phyloP scores from a whole-genome alignment of 1,140 invertebrate species.

The Lerema accius region DNA sequence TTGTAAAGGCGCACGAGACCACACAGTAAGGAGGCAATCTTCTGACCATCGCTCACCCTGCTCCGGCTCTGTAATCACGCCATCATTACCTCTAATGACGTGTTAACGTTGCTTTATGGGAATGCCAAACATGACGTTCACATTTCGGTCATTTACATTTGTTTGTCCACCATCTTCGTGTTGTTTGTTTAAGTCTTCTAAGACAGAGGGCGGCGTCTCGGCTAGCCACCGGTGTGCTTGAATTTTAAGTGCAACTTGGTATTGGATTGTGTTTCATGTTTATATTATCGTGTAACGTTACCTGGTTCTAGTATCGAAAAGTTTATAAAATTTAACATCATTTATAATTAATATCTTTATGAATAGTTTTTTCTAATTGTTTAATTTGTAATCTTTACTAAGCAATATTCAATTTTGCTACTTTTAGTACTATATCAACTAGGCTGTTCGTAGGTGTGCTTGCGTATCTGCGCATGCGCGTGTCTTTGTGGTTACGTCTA shows the following conservation, averaged over 20 bases:
- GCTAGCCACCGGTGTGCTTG: slow-evolving; percentile 66
- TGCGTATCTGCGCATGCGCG: too few relatives aligned
- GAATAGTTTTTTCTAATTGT: too few relatives aligned
- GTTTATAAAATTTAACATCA: too few relatives aligned
- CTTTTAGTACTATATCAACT: too few relatives aligned
- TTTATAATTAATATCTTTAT: too few relatives aligned
- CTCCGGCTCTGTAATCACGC: slow-evolving; percentile 74
- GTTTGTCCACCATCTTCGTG: slow-evolving; percentile 78
- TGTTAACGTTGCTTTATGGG: slow-evolving; percentile 82
- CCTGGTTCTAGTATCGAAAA: slow-evolving; percentile 38
- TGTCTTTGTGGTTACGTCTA: too few relatives aligned
- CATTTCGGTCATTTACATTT: slow-evolving; percentile 82
- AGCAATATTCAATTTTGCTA: too few relatives aligned
- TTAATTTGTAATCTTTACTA: too few relatives aligned
- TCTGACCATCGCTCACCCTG: slow-evolving; percentile 64
- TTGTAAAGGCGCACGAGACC: slow-evolving; percentile 74
- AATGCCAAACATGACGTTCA: slow-evolving; percentile 82
- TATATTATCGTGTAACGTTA: slow-evolving; percentile 41
- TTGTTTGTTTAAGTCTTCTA: slow-evolving; percentile 77
- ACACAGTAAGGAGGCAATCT: slow-evolving; percentile 77
- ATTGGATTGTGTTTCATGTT: slow-evolving; percentile 57
- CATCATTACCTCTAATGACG: slow-evolving; percentile 82
- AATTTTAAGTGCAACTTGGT: slow-evolving; percentile 62
- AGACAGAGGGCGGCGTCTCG: slow-evolving; percentile 78
- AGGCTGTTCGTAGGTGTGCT: too few relatives aligned